These are phyloP conservation scores for Grantiella picta DNA, from an alignment of 2,113 vertebrate genomes.

Conservation along the genomic window DNA sequence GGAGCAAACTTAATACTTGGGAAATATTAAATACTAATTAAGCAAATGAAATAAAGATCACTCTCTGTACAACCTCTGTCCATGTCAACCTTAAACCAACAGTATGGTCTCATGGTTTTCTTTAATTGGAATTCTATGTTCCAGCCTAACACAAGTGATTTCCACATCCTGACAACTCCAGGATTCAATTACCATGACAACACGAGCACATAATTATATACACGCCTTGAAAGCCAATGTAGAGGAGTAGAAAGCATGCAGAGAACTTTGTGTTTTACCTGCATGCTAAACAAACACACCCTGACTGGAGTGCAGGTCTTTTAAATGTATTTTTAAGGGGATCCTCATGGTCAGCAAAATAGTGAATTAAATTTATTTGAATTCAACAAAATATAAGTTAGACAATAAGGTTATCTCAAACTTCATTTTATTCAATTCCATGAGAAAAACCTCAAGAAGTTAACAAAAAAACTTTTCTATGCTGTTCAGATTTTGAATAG, in stretches of 20 bases:
- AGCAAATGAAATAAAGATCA: neutral
- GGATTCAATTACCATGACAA: constrained; percentile 72
- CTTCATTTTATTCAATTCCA: neutral
- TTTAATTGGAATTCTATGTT: constrained; percentile 19
- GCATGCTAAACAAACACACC: neutral
- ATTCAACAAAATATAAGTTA: neutral
- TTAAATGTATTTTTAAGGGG: neutral
- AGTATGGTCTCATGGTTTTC: neutral
- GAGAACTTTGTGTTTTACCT: neutral
- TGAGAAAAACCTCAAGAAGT: neutral
- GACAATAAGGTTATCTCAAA: neutral
- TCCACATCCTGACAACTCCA: constrained; percentile 57
- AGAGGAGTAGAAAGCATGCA: constrained; percentile 3
- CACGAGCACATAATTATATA: constrained; percentile 63
- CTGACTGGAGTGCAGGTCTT: neutral
- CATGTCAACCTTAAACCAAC: neutral
- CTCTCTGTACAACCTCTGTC: neutral
- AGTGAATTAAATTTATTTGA: neutral
- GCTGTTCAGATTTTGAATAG: neutral
- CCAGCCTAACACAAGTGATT: constrained; percentile 54
- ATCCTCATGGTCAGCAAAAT: neutral
- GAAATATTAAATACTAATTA: neutral
- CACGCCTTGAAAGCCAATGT: neutral
- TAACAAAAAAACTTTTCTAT: neutral
- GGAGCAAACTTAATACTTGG: neutral